A percentile compares a stretch with the other conserved stretches of the same genome.
Conservation (phyloP, 2,888 invertebrate species). For the Hylaea fasciaria region DNA sequence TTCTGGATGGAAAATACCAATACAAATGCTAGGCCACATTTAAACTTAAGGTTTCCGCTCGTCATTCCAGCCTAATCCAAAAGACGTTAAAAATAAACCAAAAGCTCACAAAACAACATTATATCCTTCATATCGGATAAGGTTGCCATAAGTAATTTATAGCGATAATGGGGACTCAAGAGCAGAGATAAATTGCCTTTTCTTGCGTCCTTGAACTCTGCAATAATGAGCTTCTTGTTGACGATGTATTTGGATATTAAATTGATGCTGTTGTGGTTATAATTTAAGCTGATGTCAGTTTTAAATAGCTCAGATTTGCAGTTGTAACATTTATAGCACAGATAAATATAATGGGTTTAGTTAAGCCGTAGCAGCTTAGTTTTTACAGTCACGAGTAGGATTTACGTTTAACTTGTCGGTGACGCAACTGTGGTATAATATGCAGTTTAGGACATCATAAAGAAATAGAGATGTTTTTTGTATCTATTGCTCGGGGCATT, state of each 20-base stretch:
- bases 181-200: constrained; percentile 64
- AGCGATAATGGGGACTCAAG: constrained; percentile 61
- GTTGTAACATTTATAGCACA: constrained; percentile 20
- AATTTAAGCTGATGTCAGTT: constrained; percentile 23
- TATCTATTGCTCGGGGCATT: not conserved
- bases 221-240: constrained; percentile 53
- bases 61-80: constrained; percentile 13
- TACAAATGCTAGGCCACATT: too few relatives aligned
- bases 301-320: constrained; percentile 25
- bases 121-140: constrained; percentile 34
- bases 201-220: constrained; percentile 61
- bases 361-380: not conserved
- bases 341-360: constrained; percentile 20
- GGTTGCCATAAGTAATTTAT: constrained; percentile 62
- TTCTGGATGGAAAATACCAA: too few relatives aligned
- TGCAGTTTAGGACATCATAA: not conserved
- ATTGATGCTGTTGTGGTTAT: constrained; percentile 29
- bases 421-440: not conserved
- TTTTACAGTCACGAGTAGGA: not conserved
- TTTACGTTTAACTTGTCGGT: constrained; percentile 5
- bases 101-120: constrained; percentile 26
- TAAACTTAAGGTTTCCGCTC: too few relatives aligned
- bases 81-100: constrained; percentile 29
- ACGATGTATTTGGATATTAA: constrained; percentile 42
- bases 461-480: not conserved